Base-by-base conservation (phyloP, 2,797 vertebrate species). In the Acanthopagrus latus region DNA sequence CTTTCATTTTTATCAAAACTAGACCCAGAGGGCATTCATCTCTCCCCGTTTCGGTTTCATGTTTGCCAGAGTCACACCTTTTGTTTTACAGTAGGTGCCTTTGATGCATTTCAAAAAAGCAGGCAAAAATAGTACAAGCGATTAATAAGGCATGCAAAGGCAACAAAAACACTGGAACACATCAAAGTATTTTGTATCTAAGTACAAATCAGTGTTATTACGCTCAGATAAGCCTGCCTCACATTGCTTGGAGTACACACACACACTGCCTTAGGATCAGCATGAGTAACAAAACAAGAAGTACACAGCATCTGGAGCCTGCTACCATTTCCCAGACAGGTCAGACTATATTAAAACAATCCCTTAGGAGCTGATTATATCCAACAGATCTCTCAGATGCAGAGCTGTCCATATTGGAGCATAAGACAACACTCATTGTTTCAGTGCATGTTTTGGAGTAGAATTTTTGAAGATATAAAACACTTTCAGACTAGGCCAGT, bases 151-250 rank as follows among this genome's bases (percentile, higher is more conserved):
- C 44, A 62, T 77, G 54, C 67, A 64, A 79, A 56, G 47, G 33
- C 29, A 54, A 74, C 33, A 33, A 72, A 71, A 33, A 57, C 66
- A 71, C n/a, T 21, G 20, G 44, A 86, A 64, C 33, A 82, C 80
- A 85, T 90, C 81, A 88, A 88, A 89, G 86, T 79, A 43, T 66
- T 57, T 88, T 68, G 25, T 72, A 76, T 85, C 74, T 52, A 29
- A 58, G 60, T 48, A 73, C 65, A 81, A 81, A 92, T 80, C 80
- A 46, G 73, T 74, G 25, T 76, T 82, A 51, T 86, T 81, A 46
- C 18, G 69, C 27, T 75, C 73, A 46, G 48, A 83, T 76, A 68
- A 83, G 48, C 62, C 52, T 48, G 25, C 56, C n/a, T 64, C 33
- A 44, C 41, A 11, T 60, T 29, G 44, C 71, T 75, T 72, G 8